A percentile compares a stretch with the other conserved stretches of the same genome.
Conservation (phyloP, 1,140 invertebrate species). For the Drosophila parvula region DNA sequence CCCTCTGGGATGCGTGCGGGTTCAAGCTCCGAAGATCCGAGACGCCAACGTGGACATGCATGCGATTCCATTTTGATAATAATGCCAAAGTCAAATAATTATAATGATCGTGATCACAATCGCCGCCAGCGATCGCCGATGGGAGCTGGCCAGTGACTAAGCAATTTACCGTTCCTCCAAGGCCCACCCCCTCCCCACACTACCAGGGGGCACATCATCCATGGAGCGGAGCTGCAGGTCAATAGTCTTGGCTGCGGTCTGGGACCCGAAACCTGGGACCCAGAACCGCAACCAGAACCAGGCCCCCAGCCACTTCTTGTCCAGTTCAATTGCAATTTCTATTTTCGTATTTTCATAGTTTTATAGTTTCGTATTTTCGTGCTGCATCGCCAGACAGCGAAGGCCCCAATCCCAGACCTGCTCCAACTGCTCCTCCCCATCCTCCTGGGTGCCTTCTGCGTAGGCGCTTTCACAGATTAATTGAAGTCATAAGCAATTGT, state of each 20-base stretch:
- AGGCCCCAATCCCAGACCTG: conserved; percentile 11
- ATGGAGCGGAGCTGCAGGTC: conserved; percentile 73
- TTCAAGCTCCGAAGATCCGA: conserved; percentile 21
- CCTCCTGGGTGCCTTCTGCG: conserved; percentile 51
- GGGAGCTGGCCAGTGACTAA: conserved; percentile 69
- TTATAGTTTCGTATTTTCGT: conserved; percentile 49
- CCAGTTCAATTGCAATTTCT: conserved; percentile 66
- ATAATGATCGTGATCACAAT: conserved; percentile 82
- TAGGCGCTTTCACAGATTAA: conserved; percentile 83
- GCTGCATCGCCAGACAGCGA: conserved; percentile 34
- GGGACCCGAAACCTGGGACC: conserved; percentile 43
- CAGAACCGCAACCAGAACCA: conserved; percentile 34
- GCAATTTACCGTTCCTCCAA: conserved; percentile 74
- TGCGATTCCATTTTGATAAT: conserved; percentile 82
- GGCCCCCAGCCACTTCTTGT: conserved; percentile 39
- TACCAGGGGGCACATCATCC: conserved; percentile 69
- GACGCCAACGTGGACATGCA: conserved; percentile 49
- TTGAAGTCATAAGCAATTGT: conserved; percentile 83
- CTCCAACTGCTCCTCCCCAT: background rate
- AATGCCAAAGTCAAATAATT: conserved; percentile 79
- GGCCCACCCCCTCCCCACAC: background rate
- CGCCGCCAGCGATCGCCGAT: conserved; percentile 32
- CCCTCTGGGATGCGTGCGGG: conserved; percentile 29
- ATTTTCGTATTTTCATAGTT: conserved; percentile 33
- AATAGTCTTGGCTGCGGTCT: conserved; percentile 73